These are phyloP conservation scores for Gallirallus australis DNA, from an alignment of 2,797 vertebrate species.

Conservation along the genomic window DNA sequence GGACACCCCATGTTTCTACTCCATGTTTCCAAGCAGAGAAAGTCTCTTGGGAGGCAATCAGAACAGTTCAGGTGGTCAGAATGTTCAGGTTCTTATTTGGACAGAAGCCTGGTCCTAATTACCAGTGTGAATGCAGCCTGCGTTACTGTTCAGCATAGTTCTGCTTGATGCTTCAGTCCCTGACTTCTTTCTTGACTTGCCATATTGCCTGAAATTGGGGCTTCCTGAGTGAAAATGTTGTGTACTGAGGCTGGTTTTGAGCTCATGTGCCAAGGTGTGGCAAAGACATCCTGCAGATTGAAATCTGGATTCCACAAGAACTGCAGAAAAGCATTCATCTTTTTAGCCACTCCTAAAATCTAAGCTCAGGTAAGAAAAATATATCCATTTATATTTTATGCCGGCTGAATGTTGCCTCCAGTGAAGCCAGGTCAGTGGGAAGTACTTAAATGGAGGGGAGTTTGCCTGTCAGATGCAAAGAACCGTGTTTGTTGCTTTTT, in stretches of 20 bases:
- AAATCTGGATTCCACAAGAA: not conserved
- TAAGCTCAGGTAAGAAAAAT: not conserved
- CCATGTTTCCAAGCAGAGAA: not conserved
- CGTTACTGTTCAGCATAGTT: not conserved
- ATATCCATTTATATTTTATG: not conserved
- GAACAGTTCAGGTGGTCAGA: not conserved
- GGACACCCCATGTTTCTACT: too few species aligned
- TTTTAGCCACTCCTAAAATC: not conserved
- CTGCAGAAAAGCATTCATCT: rapidly evolving
- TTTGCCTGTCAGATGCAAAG: not conserved
- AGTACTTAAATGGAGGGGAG: not conserved
- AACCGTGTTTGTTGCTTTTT: not conserved
- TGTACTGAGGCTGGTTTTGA: not conserved
- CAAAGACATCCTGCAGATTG: not conserved
- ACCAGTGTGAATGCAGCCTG: not conserved
- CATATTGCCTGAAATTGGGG: not conserved
- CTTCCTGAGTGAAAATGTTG: not conserved
- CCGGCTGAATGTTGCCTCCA: not conserved
- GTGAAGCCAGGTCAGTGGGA: not conserved
- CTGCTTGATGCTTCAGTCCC: not conserved
- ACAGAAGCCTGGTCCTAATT: not conserved
- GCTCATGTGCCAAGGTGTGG: not conserved
- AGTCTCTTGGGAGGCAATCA: not conserved
- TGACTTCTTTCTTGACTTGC: not conserved
- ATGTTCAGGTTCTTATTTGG: not conserved